phyloP scores from a whole-genome alignment of 1,140 invertebrate genomes.

The Schlechtendalia chinensis region DNA sequence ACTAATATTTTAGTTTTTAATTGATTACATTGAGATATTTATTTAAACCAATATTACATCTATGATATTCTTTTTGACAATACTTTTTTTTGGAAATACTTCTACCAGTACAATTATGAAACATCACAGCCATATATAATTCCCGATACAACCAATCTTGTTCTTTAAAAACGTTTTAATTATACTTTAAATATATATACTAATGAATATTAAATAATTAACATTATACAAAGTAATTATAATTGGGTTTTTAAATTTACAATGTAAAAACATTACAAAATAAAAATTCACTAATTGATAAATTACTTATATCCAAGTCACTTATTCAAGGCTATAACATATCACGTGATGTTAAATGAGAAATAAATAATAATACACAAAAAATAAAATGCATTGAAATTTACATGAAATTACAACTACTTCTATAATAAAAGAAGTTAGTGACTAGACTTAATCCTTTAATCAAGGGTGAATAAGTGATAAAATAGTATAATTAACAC shows the following conservation, averaged over 20 bases:
- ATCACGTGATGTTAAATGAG: background rate
- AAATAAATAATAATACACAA: background rate
- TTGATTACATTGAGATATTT: no score
- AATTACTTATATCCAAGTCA: no score
- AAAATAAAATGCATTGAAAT: background rate
- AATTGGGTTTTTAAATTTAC: background rate
- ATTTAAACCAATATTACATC: no score
- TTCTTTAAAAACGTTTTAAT: background rate
- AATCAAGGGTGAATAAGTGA: background rate
- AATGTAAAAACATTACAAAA: background rate
- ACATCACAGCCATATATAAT: no score
- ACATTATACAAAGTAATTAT: background rate
- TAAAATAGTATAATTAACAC: background rate
- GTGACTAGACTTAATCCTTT: background rate
- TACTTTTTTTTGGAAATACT: no score
- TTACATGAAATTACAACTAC: background rate
- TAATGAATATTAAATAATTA: background rate
- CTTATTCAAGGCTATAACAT: background rate
- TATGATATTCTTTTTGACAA: no score
- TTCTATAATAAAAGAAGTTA: background rate
- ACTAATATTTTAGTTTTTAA: no score
- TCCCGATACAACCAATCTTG: background rate
- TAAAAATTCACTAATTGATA: background rate
- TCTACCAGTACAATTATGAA: no score
- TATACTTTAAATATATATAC: background rate